phyloP scores from a whole-genome alignment of 2,113 vertebrate genomes.

The Vombatus ursinus region DNA sequence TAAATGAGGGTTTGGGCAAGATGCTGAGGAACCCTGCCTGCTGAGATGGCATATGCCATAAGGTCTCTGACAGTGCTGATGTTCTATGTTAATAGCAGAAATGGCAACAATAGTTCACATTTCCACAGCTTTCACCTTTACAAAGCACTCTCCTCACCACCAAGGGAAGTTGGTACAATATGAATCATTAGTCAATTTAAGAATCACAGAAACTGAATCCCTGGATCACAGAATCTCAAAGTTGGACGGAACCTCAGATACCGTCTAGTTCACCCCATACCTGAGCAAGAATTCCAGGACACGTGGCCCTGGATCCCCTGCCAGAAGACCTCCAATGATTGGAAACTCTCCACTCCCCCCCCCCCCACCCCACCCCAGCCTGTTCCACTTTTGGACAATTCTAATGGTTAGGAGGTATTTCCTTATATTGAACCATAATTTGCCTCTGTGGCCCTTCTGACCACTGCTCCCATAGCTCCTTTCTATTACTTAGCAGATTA shows the following conservation, averaged over 20 bases:
- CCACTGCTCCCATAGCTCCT: background rate
- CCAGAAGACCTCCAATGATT: background rate
- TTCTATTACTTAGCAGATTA: background rate
- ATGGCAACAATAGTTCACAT: background rate
- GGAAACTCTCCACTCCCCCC: background rate
- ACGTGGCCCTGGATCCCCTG: background rate
- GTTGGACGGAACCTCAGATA: background rate
- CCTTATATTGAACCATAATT: background rate
- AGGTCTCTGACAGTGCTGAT: background rate
- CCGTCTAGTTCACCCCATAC: background rate
- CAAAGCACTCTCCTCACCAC: background rate
- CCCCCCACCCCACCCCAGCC: background rate
- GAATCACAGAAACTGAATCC: background rate
- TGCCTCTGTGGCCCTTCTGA: background rate
- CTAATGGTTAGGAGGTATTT: background rate
- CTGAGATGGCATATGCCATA: too few relatives aligned
- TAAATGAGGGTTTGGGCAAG: background rate
- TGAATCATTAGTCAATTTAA: background rate
- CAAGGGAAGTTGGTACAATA: background rate
- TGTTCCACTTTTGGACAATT: background rate
- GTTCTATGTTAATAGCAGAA: background rate
- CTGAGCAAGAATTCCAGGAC: background rate
- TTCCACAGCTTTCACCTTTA: background rate
- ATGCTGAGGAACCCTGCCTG: too few relatives aligned
- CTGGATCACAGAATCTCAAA: background rate